These are phyloP conservation scores for Eurois occulta DNA, from an alignment of 2,888 invertebrate species.

Conservation along the genomic window DNA sequence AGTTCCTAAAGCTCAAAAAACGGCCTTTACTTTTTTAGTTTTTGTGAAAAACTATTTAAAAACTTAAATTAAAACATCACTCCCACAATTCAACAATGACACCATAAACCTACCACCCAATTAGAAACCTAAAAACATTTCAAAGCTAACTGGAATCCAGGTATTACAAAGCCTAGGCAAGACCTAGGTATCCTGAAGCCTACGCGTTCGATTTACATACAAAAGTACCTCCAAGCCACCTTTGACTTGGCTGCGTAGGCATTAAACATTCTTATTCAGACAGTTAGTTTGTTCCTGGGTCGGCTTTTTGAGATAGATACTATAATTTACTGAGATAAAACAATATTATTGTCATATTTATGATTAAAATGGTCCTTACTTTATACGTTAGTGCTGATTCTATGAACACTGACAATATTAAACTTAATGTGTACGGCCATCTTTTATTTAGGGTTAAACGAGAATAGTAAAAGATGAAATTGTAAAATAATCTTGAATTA, in stretches of 20 bases:
- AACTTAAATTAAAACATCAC: neutral
- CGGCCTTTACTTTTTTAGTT: neutral
- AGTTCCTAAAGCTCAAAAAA: neutral
- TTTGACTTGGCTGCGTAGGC: constrained; percentile 86
- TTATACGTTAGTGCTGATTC: constrained; percentile 13
- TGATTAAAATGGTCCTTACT: constrained; percentile 38
- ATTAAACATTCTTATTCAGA: constrained; percentile 80
- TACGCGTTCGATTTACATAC: constrained; percentile 89
- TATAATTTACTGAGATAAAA: constrained; percentile 55
- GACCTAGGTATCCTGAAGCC: constrained; percentile 75
- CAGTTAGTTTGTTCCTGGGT: constrained; percentile 61
- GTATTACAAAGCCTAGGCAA: constrained; percentile 77
- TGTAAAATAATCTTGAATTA: neutral
- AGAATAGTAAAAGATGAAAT: neutral
- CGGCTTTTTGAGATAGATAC: constrained; percentile 59
- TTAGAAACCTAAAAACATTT: constrained; percentile 68
- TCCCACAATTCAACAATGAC: neutral
- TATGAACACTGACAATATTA: neutral
- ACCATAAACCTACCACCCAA: constrained; percentile 46
- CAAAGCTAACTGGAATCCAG: constrained; percentile 73
- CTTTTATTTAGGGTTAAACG: constrained; percentile 10
- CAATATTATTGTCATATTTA: constrained; percentile 60
- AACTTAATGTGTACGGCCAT: constrained; percentile 8
- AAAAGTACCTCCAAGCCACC: constrained; percentile 83
- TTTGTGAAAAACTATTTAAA: neutral